These are phyloP conservation scores for Lethrus apterus DNA, from an alignment of 1,140 invertebrate genomes.

Conservation along the genomic window DNA sequence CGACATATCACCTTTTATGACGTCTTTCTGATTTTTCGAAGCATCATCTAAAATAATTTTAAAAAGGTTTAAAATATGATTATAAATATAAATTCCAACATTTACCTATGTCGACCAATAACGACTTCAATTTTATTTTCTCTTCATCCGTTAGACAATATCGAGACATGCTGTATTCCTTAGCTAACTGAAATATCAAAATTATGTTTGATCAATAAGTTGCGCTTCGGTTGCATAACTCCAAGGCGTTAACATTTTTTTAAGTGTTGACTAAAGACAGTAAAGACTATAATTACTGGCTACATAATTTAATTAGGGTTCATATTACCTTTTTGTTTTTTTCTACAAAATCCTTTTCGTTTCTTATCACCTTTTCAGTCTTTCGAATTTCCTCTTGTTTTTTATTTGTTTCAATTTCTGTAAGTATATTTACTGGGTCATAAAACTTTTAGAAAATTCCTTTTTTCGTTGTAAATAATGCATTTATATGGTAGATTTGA, in stretches of 20 bases:
- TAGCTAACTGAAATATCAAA: conserved; percentile 22
- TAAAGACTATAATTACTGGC: no score
- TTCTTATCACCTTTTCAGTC: conserved; percentile 1
- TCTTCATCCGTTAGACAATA: conserved; percentile 30
- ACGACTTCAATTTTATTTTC: conserved; percentile 23
- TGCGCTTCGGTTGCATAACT: neutral
- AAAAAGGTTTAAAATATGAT: conserved; percentile 14
- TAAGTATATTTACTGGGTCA: neutral
- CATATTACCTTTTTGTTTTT: conserved; percentile 9
- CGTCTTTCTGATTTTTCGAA: neutral
- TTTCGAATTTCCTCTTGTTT: neutral
- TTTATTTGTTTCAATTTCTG: neutral
- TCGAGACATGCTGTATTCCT: conserved; percentile 20
- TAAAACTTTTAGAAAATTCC: neutral
- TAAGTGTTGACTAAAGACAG: no score
- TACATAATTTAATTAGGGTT: neutral
- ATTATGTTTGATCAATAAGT: conserved; percentile 28
- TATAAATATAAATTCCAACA: neutral
- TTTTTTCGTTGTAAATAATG: no score
- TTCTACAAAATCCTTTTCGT: conserved; percentile 1
- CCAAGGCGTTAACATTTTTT: no score
- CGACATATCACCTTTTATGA: conserved; percentile 8
- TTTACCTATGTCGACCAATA: conserved; percentile 24
- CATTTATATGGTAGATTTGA: no score
- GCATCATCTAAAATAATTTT: neutral